Percentiles rank a stretch among this genome's conserved stretches.
These are phyloP conservation scores for Papilio dardanus DNA, from an alignment of 1,140 invertebrate genomes.

Conservation along the genomic window DNA sequence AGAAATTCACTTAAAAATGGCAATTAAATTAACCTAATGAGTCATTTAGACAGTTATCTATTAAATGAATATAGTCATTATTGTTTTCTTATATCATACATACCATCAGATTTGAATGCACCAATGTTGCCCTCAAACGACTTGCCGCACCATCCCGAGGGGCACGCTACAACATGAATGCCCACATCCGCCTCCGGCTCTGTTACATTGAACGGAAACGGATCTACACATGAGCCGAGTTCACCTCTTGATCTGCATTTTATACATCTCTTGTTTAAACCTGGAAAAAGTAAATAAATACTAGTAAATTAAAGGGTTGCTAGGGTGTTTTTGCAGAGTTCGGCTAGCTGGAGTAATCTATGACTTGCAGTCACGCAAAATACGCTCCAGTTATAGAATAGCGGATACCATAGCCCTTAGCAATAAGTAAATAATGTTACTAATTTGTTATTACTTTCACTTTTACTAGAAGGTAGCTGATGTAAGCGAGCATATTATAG, in stretches of 20 bases:
- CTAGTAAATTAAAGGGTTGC: not conserved
- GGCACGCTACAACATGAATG: conserved; percentile 90
- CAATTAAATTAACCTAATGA: too few relatives aligned
- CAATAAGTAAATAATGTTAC: too few relatives aligned
- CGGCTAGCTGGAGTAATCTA: too few relatives aligned
- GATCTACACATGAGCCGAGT: conserved; percentile 94
- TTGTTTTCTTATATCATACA: conserved; percentile 24
- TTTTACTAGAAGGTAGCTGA: too few relatives aligned
- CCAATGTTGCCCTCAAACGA: conserved; percentile 88
- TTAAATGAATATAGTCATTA: conserved; percentile 3
- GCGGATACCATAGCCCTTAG: too few relatives aligned
- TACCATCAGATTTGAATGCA: conserved; percentile 86
- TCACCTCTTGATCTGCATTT: conserved; percentile 93
- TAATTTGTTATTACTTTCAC: too few relatives aligned
- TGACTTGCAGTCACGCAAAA: too few relatives aligned
- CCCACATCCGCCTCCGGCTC: conserved; percentile 86
- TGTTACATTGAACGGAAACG: conserved; percentile 90
- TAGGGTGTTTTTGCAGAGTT: not conserved
- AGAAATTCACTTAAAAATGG: too few relatives aligned
- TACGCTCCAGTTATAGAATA: too few relatives aligned
- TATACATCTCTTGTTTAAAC: conserved; percentile 71
- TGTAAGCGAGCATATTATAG: too few relatives aligned
- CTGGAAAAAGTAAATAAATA: conserved; percentile 46
- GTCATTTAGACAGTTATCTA: too few relatives aligned
- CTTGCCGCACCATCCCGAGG: conserved; percentile 97